Conservation (phyloP, 2,113 vertebrate species). For the Sinocyclocheilus anophthalmus region DNA sequence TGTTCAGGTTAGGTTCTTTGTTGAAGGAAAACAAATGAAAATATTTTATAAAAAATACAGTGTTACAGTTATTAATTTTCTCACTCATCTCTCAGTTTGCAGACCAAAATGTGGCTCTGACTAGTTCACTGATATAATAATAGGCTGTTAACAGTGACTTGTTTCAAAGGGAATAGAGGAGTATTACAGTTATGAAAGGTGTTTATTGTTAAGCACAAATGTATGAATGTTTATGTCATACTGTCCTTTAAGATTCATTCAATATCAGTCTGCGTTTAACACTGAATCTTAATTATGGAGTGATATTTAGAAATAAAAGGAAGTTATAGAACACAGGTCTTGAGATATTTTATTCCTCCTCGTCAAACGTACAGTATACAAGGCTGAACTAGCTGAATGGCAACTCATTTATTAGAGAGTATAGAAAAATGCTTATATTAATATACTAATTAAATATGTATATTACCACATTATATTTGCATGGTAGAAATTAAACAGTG, state of each 20-base stretch:
- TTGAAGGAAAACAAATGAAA: no score
- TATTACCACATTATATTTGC: no score
- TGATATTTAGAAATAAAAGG: neutral
- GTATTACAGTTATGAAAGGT: no score
- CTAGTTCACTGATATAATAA: neutral
- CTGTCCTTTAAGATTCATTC: neutral
- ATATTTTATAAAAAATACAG: no score
- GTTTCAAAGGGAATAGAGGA: neutral
- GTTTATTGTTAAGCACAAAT: neutral
- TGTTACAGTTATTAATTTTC: neutral
- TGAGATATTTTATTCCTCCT: neutral
- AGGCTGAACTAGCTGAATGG: neutral
- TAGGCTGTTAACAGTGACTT: neutral
- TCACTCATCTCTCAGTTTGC: neutral
- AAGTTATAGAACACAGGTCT: neutral
- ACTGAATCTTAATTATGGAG: neutral
- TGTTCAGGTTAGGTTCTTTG: no score
- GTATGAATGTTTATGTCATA: neutral
- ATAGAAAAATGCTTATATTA: neutral
- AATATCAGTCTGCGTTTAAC: neutral
- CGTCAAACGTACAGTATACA: neutral
- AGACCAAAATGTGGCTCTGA: neutral
- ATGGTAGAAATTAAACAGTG: no score
- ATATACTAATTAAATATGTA: no score
- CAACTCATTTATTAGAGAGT: neutral